Percentiles rank a stretch among this genome's conserved stretches.
phyloP scores from a whole-genome alignment of 2,113 vertebrate genomes.

The Ciconia maguari region DNA sequence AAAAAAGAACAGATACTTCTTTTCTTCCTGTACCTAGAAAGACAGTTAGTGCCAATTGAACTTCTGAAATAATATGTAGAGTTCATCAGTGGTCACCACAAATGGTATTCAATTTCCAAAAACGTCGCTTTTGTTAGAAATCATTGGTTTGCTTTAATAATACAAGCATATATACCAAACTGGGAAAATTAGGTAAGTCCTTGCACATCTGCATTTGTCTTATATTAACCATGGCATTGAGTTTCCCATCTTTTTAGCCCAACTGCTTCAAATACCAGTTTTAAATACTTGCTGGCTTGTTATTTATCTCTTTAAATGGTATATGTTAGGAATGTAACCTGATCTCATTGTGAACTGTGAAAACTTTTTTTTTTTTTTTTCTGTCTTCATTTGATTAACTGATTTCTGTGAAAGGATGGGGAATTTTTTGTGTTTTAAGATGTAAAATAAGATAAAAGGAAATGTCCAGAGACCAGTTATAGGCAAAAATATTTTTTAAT shows the following conservation, averaged over 20 bases:
- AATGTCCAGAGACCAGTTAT: background rate
- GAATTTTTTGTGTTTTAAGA: background rate
- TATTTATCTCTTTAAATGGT: background rate
- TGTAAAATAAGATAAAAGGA: background rate
- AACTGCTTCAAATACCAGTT: background rate
- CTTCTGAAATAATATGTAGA: background rate
- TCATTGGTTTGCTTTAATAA: background rate
- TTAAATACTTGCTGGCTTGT: background rate
- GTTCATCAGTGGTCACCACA: background rate
- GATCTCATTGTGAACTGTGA: background rate
- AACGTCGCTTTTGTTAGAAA: fast-evolving
- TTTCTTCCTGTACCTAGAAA: background rate
- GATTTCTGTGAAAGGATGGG: background rate
- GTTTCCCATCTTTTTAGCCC: background rate
- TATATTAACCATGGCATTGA: background rate
- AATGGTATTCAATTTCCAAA: background rate
- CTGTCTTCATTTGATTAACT: background rate
- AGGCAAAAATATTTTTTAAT: background rate
- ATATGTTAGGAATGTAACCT: background rate
- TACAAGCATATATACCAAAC: background rate
- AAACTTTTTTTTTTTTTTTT: background rate
- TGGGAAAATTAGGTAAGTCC: background rate
- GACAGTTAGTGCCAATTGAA: background rate
- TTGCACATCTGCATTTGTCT: background rate
- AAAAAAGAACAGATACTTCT: background rate